These are phyloP conservation scores for Drosophila grimshawi DNA, from an alignment of 1,140 invertebrate genomes.

Conservation along the genomic window DNA sequence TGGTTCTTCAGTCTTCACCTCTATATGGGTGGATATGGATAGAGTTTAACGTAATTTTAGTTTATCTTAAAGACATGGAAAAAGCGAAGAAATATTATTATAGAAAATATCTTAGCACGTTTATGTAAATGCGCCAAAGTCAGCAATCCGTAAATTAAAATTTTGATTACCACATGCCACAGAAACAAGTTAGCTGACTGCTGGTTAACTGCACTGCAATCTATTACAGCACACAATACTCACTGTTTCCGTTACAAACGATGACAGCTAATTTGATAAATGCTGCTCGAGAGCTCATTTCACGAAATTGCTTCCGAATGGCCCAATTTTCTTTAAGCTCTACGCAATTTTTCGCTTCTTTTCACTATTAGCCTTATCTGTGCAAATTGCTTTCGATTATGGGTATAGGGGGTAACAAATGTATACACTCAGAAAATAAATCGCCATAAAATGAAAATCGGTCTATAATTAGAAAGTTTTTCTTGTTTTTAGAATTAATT, in stretches of 20 bases:
- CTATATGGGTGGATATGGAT: too few relatives aligned
- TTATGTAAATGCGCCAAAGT: background rate
- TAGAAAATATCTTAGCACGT: too few relatives aligned
- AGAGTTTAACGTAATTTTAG: too few relatives aligned
- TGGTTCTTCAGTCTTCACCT: too few relatives aligned
- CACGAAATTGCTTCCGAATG: slow-evolving; percentile 43
- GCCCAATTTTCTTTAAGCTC: slow-evolving; percentile 40
- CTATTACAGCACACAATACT: background rate
- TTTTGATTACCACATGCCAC: slow-evolving; percentile 7
- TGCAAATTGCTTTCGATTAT: background rate
- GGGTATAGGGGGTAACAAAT: background rate
- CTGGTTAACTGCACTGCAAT: background rate
- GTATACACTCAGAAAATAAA: background rate
- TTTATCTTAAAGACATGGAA: too few relatives aligned
- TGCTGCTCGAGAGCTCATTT: slow-evolving; percentile 23
- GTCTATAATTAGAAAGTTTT: too few relatives aligned
- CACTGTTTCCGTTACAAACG: slow-evolving; percentile 10
- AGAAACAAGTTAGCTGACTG: background rate
- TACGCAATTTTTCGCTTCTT: slow-evolving; percentile 38
- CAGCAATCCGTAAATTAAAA: slow-evolving; percentile 4
- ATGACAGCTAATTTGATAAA: slow-evolving; percentile 58
- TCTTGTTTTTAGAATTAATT: too few relatives aligned
- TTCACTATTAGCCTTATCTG: slow-evolving; percentile 7
- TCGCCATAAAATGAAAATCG: too few relatives aligned
- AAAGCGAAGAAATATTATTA: too few relatives aligned